A percentile compares a stretch with the other conserved stretches of the same genome.
Conservation (phyloP, 1,140 invertebrate genomes). For the Apis dorsata region DNA sequence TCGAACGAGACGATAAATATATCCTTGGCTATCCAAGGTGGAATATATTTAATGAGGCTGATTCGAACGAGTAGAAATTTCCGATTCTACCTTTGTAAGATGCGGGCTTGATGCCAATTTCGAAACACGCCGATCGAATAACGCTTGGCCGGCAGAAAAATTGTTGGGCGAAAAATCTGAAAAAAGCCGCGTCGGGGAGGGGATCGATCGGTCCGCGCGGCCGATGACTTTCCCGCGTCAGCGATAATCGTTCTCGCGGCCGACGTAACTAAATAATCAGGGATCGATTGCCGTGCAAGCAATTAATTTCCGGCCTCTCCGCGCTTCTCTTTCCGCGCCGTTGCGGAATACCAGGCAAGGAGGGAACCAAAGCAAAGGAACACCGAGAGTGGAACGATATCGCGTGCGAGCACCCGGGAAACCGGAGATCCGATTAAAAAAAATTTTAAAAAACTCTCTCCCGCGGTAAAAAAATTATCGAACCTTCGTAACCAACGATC, state of each 20-base stretch:
- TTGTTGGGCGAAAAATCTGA: slow-evolving; percentile 1
- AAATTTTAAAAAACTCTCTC: background rate
- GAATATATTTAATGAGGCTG: no score
- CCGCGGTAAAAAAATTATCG: slow-evolving; percentile 31
- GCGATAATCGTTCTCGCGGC: slow-evolving; percentile 10
- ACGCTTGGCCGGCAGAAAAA: background rate
- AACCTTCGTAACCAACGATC: background rate
- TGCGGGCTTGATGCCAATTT: background rate
- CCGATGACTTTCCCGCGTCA: slow-evolving; percentile 39
- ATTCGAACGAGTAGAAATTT: no score
- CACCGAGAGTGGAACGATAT: slow-evolving; percentile 4
- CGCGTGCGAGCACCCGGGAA: slow-evolving; percentile 7
- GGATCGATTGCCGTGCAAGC: slow-evolving; percentile 43
- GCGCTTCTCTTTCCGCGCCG: slow-evolving; percentile 8
- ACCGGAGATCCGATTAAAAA: slow-evolving; percentile 17
- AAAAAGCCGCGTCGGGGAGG: background rate
- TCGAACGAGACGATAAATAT: no score
- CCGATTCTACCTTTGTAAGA: no score
- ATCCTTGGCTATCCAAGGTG: no score
- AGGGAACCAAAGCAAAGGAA: background rate
- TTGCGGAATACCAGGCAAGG: slow-evolving; percentile 3
- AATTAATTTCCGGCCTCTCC: slow-evolving; percentile 41
- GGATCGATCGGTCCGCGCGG: background rate
- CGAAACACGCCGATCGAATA: background rate
- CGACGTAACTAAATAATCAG: slow-evolving; percentile 23